These are phyloP conservation scores for Panonychus citri DNA, from an alignment of 1,140 invertebrate species.

Conservation along the genomic window DNA sequence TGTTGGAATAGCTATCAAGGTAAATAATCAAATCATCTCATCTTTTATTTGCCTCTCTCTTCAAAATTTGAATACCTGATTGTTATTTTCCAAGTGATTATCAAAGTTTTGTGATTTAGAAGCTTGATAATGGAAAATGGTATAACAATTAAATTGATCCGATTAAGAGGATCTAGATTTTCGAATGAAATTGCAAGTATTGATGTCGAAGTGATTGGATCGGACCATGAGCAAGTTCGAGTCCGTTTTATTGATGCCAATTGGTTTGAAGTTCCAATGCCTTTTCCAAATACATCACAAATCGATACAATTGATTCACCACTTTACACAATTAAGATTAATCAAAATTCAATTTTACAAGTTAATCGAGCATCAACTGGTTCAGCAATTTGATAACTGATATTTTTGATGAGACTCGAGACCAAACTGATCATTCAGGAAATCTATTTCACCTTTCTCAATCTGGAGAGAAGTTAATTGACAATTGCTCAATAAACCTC, in stretches of 20 bases:
- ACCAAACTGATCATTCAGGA: too few species aligned
- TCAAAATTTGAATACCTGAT: neutral
- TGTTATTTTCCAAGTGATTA: neutral
- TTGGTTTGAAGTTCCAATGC: constrained; percentile 19
- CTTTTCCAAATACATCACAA: neutral
- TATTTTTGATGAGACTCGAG: too few species aligned
- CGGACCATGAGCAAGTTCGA: constrained; percentile 34
- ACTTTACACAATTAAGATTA: neutral
- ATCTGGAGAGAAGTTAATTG: too few species aligned
- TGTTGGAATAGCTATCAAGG: constrained; percentile 17
- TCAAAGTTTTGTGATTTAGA: neutral
- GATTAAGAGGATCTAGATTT: constrained; percentile 32
- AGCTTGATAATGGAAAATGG: neutral
- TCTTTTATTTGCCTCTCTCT: too few species aligned
- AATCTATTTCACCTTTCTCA: too few species aligned
- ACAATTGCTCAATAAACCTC: too few species aligned
- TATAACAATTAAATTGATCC: neutral
- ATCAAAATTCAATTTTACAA: neutral
- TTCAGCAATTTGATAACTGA: constrained; percentile 7
- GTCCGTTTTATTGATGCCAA: constrained; percentile 33
- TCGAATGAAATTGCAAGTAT: constrained; percentile 35
- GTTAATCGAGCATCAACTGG: neutral
- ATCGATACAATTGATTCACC: neutral
- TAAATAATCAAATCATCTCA: too few species aligned
- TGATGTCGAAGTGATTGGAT: constrained; percentile 35